A percentile compares a stretch with the other conserved stretches of the same genome.
phyloP scores from a whole-genome alignment of 2,113 vertebrate species.

The Ophthalmolycus amberensis region DNA sequence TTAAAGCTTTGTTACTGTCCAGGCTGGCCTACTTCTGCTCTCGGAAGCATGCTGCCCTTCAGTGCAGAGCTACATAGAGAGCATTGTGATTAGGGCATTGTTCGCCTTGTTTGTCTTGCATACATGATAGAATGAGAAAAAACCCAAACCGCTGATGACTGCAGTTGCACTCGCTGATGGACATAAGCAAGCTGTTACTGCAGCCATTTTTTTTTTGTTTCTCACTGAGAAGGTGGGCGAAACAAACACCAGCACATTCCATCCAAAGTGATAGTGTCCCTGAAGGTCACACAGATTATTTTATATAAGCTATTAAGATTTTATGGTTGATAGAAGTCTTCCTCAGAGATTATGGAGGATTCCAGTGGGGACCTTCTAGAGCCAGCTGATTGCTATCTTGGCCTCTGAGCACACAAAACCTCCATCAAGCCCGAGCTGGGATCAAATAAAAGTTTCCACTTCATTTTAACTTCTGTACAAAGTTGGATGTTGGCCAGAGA shows the following conservation, averaged over 20 bases:
- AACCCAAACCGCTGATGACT: conserved; percentile 1
- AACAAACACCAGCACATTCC: conserved; percentile 29
- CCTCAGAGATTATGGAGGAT: conserved; percentile 56
- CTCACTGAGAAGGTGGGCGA: background rate
- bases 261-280: conserved; percentile 34
- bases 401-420: conserved; percentile 35
- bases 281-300: conserved; percentile 67
- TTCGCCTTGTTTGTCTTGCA: conserved; percentile 45
- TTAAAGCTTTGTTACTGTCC: conserved; percentile 68
- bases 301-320: conserved; percentile 70
- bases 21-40: conserved; percentile 62
- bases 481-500: conserved; percentile 48
- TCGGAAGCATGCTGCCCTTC: conserved; percentile 60
- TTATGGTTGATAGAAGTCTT: conserved; percentile 66
- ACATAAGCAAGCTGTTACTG: conserved; percentile 27
- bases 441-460: conserved; percentile 63
- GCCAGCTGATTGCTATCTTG: conserved; percentile 59
- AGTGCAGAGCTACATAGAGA: conserved; percentile 59
- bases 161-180: conserved; percentile 11
- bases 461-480: conserved; percentile 48
- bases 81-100: conserved; percentile 65
- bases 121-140: background rate
- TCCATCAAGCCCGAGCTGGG: conserved; percentile 29
- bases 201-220: background rate
- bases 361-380: conserved; percentile 56